These are phyloP conservation scores for Rhagologus leucostigma DNA, from an alignment of 2,113 vertebrate genomes.

Conservation along the genomic window DNA sequence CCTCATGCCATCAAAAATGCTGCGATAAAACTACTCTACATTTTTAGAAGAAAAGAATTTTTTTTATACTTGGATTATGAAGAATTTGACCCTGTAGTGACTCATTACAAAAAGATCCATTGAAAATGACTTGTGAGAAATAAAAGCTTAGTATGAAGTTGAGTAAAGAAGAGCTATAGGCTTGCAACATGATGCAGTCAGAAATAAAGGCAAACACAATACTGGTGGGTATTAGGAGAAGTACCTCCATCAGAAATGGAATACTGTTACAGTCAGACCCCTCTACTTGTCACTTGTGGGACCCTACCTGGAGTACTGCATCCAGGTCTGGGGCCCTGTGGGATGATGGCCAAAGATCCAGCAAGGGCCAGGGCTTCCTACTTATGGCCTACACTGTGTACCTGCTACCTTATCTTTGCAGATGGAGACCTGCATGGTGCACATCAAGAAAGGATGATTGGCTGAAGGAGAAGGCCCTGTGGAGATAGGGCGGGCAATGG, in stretches of 20 bases:
- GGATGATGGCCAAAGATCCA: neutral
- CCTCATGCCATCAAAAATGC: neutral
- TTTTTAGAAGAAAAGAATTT: neutral
- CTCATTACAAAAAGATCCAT: neutral
- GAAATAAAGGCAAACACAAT: neutral
- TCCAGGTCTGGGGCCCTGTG: neutral
- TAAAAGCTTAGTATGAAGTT: neutral
- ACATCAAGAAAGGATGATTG: neutral
- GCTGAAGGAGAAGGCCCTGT: neutral
- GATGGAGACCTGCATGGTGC: fast-evolving
- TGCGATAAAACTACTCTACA: neutral
- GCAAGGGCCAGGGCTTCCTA: neutral
- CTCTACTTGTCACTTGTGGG: neutral
- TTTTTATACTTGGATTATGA: neutral
- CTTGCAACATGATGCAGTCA: neutral
- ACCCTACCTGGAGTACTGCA: neutral
- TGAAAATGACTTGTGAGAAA: neutral
- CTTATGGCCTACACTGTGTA: too few relatives aligned
- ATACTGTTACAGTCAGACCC: neutral
- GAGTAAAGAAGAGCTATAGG: neutral
- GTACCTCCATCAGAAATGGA: neutral
- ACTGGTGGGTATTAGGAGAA: neutral
- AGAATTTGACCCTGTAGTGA: neutral
- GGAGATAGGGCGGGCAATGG: neutral
- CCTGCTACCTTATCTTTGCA: fast-evolving